These are phyloP conservation scores for Sorex maritimensis DNA, from an alignment of 2,797 vertebrate genomes.

Conservation along the genomic window DNA sequence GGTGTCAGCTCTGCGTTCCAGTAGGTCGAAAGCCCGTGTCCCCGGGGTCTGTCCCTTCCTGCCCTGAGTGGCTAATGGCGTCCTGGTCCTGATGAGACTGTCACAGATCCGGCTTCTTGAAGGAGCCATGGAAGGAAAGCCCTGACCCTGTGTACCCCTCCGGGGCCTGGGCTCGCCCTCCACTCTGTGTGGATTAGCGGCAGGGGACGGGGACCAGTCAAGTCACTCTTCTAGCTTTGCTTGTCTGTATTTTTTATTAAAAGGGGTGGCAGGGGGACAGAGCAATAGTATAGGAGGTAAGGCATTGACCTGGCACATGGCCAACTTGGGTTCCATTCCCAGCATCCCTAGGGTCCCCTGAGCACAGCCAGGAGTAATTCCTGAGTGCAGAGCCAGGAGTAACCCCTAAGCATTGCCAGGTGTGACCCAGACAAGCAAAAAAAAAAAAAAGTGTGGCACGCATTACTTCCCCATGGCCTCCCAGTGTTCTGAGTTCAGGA, in stretches of 20 bases:
- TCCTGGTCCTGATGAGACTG: background rate
- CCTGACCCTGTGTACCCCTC: background rate
- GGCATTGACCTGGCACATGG: too few species aligned
- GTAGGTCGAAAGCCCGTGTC: background rate
- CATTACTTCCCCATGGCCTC: background rate
- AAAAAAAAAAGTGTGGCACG: too few species aligned
- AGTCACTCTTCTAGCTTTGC: background rate
- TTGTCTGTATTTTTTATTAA: constrained; percentile 16
- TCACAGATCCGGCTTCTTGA: background rate
- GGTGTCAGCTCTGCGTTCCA: background rate
- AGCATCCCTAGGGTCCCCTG: too few species aligned
- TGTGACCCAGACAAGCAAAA: too few species aligned
- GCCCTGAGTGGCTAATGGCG: too few species aligned
- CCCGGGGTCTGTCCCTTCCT: background rate
- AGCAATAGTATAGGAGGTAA: too few species aligned
- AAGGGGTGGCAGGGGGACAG: background rate
- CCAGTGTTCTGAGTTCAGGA: background rate
- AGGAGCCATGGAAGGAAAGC: background rate
- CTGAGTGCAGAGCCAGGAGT: too few species aligned
- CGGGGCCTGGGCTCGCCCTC: background rate
- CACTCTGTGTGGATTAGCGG: background rate
- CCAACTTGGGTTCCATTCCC: too few species aligned
- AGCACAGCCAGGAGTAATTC: too few species aligned
- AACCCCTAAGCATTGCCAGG: too few species aligned
- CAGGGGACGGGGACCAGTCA: background rate